Conservation (phyloP, 2,888 invertebrate genomes). For the Sinopyrophorus schimmeli region DNA sequence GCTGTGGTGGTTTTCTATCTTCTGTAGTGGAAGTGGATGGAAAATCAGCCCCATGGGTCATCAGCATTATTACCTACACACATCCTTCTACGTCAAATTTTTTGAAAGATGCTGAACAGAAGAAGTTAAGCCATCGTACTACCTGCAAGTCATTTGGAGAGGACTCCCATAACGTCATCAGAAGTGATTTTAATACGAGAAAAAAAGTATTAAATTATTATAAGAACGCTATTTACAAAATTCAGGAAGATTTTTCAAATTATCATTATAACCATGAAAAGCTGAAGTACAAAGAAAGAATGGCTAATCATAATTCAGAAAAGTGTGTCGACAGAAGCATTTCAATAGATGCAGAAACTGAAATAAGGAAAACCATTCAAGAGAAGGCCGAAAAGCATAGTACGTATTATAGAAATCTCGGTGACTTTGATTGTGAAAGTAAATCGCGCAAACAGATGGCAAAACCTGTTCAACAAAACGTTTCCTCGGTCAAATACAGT, state of each 20-base stretch:
- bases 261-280: no score
- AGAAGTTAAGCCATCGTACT: no score
- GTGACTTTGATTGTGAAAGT: constrained; percentile 12
- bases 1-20: constrained; percentile 51
- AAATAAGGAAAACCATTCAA: constrained; percentile 38
- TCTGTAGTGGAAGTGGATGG: constrained; percentile 43
- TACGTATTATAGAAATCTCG: constrained; percentile 44
- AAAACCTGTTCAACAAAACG: constrained; percentile 28
- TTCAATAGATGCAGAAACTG: constrained; percentile 11
- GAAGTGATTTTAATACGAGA: constrained; percentile 9
- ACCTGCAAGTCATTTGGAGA: no score
- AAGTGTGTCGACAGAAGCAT: no score
- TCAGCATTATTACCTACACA: constrained; percentile 38
- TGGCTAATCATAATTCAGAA: no score
- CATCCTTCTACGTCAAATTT: constrained; percentile 9
- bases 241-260: no score
- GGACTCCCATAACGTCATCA: no score
- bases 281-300: neutral
- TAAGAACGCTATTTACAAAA: no score
- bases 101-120: no score
- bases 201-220: constrained; percentile 9
- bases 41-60: constrained; percentile 42
- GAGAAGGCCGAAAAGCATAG: constrained; percentile 49
- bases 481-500: constrained; percentile 14
- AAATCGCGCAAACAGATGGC: constrained; percentile 27